Conservation (phyloP, 2,888 invertebrate genomes). For the Nezara viridula region DNA sequence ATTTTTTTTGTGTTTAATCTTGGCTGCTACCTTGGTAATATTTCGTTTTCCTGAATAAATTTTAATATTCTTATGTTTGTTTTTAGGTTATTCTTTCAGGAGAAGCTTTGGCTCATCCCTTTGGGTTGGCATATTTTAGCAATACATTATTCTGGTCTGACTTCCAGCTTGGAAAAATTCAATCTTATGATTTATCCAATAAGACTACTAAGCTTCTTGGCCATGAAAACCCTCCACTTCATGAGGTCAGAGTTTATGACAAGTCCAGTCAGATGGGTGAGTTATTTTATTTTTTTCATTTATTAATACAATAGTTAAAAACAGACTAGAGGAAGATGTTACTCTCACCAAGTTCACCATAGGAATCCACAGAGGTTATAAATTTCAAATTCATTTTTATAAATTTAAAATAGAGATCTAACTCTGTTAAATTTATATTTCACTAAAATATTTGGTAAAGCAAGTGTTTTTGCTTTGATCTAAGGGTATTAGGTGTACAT, state of each 20-base stretch:
- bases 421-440: too few relatives aligned
- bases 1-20: too few relatives aligned
- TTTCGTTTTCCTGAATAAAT: background rate
- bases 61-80: constrained; percentile 49
- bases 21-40: background rate
- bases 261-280: constrained; percentile 60
- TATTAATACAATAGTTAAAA: background rate
- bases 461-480: too few relatives aligned
- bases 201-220: constrained; percentile 71
- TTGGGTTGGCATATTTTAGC: constrained; percentile 77
- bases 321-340: too few relatives aligned
- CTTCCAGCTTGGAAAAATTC: constrained; percentile 76
- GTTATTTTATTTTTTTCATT: background rate
- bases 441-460: too few relatives aligned
- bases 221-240: constrained; percentile 76
- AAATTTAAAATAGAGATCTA: too few relatives aligned
- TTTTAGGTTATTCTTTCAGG: constrained; percentile 70
- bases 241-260: constrained; percentile 79
- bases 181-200: constrained; percentile 71
- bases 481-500: too few relatives aligned
- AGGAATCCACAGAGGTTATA: too few relatives aligned
- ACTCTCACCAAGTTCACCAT: too few relatives aligned
- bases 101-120: constrained; percentile 75
- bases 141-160: constrained; percentile 80
- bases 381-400: too few relatives aligned